Evolutionary conservation across 2,113 vertebrate genomes (phyloP).

Genomic region (Coracopsis vasa): DNA sequence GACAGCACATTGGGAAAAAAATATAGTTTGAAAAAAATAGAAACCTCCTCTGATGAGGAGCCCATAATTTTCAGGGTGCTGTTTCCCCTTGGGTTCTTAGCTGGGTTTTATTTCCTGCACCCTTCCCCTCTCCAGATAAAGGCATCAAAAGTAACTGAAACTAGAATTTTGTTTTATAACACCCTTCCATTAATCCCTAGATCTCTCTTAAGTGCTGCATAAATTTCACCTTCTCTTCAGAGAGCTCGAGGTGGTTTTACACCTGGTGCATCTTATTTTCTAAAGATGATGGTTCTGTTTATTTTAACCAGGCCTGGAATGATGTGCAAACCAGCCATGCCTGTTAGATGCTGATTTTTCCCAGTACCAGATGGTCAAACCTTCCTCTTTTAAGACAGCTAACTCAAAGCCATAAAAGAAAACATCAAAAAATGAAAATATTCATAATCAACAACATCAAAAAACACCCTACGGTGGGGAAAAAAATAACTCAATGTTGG

Average conservation of each 20-base stretch:
- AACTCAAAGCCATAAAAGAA: slow-evolving; percentile 55
- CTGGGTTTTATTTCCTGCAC: background rate
- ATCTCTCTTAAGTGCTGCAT: slow-evolving; percentile 39
- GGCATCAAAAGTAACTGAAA: background rate
- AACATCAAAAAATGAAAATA: slow-evolving; percentile 59
- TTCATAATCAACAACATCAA: slow-evolving; percentile 22
- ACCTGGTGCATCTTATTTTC: slow-evolving; percentile 59
- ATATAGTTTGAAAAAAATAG: background rate
- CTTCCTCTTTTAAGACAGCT: slow-evolving; percentile 44
- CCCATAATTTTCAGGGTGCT: background rate
- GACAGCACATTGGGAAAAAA: background rate
- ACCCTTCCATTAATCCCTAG: background rate
- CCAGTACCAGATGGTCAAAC: slow-evolving; percentile 51
- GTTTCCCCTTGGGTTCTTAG: background rate
- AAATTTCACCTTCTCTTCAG: slow-evolving; percentile 12
- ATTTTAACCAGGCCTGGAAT: slow-evolving; percentile 44
- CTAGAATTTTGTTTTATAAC: slow-evolving; percentile 8
- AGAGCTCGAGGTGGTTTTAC: background rate
- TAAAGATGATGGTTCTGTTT: background rate
- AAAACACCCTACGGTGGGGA: background rate
- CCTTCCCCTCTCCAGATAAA: background rate
- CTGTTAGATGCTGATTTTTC: slow-evolving; percentile 32
- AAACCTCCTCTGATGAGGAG: background rate
- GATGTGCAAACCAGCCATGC: slow-evolving; percentile 44
- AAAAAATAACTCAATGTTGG: background rate